phyloP scores from a whole-genome alignment of 1,140 invertebrate species.

The Drosophila micromelanica region DNA sequence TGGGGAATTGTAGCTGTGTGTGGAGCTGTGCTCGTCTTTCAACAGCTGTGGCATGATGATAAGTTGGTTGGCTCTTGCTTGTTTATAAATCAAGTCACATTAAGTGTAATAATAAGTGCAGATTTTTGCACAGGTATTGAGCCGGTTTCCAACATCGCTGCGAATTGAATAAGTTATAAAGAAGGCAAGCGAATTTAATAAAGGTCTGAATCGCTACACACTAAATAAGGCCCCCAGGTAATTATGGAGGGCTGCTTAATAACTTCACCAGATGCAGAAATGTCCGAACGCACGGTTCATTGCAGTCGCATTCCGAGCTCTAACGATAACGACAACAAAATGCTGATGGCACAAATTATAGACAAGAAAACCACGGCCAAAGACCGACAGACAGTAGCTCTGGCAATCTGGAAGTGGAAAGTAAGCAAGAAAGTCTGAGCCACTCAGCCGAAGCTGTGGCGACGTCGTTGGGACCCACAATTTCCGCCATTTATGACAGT shows the following conservation, averaged over 20 bases:
- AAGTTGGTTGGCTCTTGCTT: conserved; percentile 40
- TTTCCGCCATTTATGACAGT: conserved; percentile 83
- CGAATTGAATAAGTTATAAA: conserved; percentile 79
- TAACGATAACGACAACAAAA: conserved; percentile 79
- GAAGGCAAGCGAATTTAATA: conserved; percentile 53
- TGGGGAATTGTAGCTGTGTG: conserved; percentile 22
- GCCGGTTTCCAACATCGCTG: conserved; percentile 35
- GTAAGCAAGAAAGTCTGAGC: conserved; percentile 66
- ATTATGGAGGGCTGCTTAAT: conserved; percentile 64
- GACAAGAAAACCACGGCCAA: conserved; percentile 64
- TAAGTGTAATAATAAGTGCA: conserved; percentile 81
- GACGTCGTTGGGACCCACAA: conserved; percentile 63
- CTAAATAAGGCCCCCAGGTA: conserved; percentile 29
- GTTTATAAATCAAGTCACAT: conserved; percentile 83
- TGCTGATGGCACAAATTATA: conserved; percentile 81
- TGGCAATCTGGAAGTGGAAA: conserved; percentile 54
- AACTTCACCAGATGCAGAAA: conserved; percentile 52
- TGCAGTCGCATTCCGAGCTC: conserved; percentile 46
- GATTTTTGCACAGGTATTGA: conserved; percentile 36
- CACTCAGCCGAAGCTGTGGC: conserved; percentile 34
- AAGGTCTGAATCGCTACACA: conserved; percentile 30
- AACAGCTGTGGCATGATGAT: conserved; percentile 41
- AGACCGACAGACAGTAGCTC: conserved; percentile 55
- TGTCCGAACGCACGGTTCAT: conserved; percentile 76
- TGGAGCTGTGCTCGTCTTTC: conserved; percentile 36